Evolutionary conservation across 2,113 vertebrate species (phyloP).

Genomic region (Chloropsis cyanopogon): DNA sequence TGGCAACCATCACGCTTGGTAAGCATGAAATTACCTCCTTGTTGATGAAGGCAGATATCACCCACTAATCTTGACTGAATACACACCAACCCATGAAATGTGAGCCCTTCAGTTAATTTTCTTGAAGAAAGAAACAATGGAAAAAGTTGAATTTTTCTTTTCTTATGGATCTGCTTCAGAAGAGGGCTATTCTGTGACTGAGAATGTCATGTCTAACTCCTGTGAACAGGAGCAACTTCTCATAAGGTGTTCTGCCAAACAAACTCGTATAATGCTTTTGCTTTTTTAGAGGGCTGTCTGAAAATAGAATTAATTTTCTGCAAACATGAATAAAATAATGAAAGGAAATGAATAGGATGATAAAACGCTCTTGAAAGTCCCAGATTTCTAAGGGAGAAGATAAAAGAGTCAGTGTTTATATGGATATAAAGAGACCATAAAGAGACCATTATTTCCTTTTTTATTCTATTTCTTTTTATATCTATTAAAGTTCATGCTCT

Average conservation of each 20-base stretch:
- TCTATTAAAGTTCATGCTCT: background rate
- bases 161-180: background rate
- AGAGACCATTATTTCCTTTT: background rate
- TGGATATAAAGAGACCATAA: background rate
- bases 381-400: background rate
- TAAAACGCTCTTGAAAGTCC: background rate
- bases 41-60: background rate
- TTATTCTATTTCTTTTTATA: background rate
- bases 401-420: background rate
- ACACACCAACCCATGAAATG: background rate
- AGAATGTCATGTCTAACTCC: background rate
- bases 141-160: background rate
- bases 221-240: background rate
- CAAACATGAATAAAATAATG: background rate
- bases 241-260: background rate
- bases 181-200: background rate
- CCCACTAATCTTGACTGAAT: background rate
- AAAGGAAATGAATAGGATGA: background rate
- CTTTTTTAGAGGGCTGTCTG: background rate
- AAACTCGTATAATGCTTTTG: background rate
- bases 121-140: background rate
- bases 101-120: background rate
- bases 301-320: background rate
- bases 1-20: accelerated
- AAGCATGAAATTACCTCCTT: background rate